phyloP scores from a whole-genome alignment of 2,888 invertebrate genomes.

The Dinocampus coccinellae region DNA sequence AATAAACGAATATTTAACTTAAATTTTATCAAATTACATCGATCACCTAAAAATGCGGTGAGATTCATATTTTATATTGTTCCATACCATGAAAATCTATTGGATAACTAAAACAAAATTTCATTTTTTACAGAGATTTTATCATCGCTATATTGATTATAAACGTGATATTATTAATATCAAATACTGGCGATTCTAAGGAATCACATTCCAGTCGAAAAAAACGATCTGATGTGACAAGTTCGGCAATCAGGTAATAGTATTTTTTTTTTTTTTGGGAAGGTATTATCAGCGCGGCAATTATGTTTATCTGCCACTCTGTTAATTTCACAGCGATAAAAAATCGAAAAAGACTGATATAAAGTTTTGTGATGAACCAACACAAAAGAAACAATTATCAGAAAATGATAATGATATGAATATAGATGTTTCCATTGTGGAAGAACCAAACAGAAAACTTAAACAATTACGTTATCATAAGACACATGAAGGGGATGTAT shows the following conservation, averaged over 20 bases:
- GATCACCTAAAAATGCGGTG: background rate
- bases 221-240: constrained; percentile 9
- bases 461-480: background rate
- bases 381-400: constrained; percentile 29
- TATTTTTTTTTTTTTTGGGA: background rate
- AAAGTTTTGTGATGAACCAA: constrained; percentile 30
- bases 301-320: background rate
- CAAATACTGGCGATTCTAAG: constrained; percentile 33
- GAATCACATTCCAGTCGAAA: constrained; percentile 27
- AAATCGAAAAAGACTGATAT: constrained; percentile 14
- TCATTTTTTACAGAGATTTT: constrained; percentile 25
- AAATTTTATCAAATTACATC: background rate
- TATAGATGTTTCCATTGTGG: constrained; percentile 7
- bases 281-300: background rate
- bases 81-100: background rate
- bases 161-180: constrained; percentile 31
- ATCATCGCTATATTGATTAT: constrained; percentile 29
- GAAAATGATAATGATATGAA: constrained; percentile 15
- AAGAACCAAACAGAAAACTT: background rate
- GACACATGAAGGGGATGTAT: constrained; percentile 12
- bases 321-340: background rate
- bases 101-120: background rate
- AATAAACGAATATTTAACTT: background rate
- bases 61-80: background rate
- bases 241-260: background rate